A percentile compares a stretch with the other conserved stretches of the same genome.
phyloP scores from a whole-genome alignment of 2,888 invertebrate species.

The Xylota sylvarum region DNA sequence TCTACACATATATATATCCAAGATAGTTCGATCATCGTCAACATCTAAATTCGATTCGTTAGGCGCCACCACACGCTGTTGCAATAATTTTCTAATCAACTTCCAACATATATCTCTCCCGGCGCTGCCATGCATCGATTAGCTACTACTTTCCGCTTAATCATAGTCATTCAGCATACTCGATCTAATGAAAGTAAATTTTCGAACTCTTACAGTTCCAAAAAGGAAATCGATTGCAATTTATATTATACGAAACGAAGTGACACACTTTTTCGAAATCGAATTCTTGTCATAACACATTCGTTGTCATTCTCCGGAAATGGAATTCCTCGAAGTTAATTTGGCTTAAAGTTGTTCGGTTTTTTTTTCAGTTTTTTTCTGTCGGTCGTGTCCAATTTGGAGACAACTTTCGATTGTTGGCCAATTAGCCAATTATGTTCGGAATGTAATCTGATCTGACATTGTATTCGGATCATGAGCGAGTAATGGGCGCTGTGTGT shows the following conservation, averaged over 20 bases:
- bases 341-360: slow-evolving; percentile 33
- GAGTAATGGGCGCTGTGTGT: slow-evolving; percentile 29
- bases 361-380: background rate
- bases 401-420: slow-evolving; percentile 68
- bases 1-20: background rate
- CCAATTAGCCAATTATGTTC: slow-evolving; percentile 58
- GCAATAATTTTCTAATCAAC: slow-evolving; percentile 53
- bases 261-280: slow-evolving; percentile 69
- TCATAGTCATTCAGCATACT: slow-evolving; percentile 47
- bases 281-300: slow-evolving; percentile 54
- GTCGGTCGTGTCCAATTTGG: slow-evolving; percentile 36
- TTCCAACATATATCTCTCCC: slow-evolving; percentile 5
- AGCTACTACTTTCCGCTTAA: slow-evolving; percentile 42
- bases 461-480: slow-evolving; percentile 59
- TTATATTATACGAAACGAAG: slow-evolving; percentile 21
- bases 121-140: slow-evolving; percentile 15
- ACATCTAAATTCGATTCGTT: background rate
- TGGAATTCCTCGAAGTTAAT: slow-evolving; percentile 50
- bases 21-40: background rate
- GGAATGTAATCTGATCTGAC: slow-evolving; percentile 65
- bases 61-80: slow-evolving; percentile 26
- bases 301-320: slow-evolving; percentile 41
- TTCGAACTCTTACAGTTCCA: slow-evolving; percentile 1
- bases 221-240: slow-evolving; percentile 57
- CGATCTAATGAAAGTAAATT: slow-evolving; percentile 57